Evolutionary conservation across 2,888 invertebrate genomes (phyloP).

Genomic region (Gari tellinella): DNA sequence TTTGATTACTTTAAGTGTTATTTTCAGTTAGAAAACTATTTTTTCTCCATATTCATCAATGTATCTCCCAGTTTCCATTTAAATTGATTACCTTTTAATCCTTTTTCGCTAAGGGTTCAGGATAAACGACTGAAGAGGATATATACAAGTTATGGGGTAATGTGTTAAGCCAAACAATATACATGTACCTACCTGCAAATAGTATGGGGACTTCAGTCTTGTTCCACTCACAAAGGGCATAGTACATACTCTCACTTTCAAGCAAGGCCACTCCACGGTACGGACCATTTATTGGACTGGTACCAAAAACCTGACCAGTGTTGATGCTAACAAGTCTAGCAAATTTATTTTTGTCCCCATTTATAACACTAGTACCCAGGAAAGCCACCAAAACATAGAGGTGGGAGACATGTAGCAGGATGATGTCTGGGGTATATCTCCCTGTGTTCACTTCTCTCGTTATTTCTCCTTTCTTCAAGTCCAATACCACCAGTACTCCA

Average conservation of each 20-base stretch:
- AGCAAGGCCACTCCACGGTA: conserved; percentile 48
- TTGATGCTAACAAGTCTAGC: conserved; percentile 48
- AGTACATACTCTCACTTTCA: conserved; percentile 56
- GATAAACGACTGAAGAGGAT: too few species aligned
- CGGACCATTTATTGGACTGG: conserved; percentile 39
- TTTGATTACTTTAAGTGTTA: too few species aligned
- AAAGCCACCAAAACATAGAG: conserved; percentile 56
- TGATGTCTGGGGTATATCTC: conserved; percentile 34
- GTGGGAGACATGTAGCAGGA: conserved; percentile 62
- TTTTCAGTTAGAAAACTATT: too few species aligned
- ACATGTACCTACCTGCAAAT: conserved; percentile 35
- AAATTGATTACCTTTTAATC: too few species aligned
- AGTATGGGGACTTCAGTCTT: conserved; percentile 19
- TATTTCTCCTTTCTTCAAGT: too few species aligned
- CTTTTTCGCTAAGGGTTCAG: too few species aligned
- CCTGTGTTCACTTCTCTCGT: too few species aligned
- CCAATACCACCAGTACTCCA: too few species aligned
- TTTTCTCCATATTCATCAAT: background rate
- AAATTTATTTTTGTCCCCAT: conserved; percentile 51
- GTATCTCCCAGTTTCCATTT: too few species aligned
- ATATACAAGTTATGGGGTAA: too few species aligned
- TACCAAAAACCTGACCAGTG: conserved; percentile 45
- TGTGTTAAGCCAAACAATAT: background rate
- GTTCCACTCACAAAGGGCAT: conserved; percentile 24
- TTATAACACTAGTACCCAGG: conserved; percentile 10